phyloP scores from a whole-genome alignment of 2,888 invertebrate species.

The Acrobasis consociella region DNA sequence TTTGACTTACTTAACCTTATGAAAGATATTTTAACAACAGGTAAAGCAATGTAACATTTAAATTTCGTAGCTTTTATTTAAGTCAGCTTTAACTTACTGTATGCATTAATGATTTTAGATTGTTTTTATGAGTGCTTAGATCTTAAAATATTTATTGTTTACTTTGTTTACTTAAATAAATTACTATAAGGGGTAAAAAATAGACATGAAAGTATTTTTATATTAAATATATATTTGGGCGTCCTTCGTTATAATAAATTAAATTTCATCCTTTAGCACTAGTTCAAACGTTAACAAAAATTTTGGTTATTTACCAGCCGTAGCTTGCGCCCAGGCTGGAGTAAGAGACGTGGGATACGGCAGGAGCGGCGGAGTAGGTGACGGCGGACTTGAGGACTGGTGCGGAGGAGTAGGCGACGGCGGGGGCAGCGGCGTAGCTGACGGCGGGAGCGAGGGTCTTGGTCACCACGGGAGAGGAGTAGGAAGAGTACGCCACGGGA shows the following conservation, averaged over 20 bases:
- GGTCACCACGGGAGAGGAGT: conserved; percentile 44
- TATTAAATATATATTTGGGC: conserved; percentile 8
- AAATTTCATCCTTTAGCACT: conserved; percentile 12
- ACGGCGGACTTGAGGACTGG: conserved; percentile 33
- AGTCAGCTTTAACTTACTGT: no score
- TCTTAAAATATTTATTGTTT: no score
- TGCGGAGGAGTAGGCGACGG: conserved; percentile 39
- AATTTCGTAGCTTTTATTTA: neutral
- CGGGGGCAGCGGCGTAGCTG: conserved; percentile 36
- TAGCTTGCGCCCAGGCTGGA: conserved; percentile 28
- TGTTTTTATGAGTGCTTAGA: no score
- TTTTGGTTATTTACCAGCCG: conserved; percentile 24
- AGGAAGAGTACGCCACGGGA: conserved; percentile 36
- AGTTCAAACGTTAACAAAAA: conserved; percentile 21
- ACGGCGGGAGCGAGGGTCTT: conserved; percentile 33
- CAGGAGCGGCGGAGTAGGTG: conserved; percentile 31
- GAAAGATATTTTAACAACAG: conserved; percentile 4
- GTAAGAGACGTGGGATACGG: conserved; percentile 33
- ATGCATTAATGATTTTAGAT: no score
- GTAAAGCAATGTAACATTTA: neutral
- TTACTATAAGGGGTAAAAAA: neutral
- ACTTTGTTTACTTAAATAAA: neutral
- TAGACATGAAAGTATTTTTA: neutral
- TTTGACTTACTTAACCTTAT: conserved; percentile 4
- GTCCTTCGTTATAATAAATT: conserved; percentile 17